Conservation (phyloP, 2,797 vertebrate species). For the Sebastes kiyomatsui region DNA sequence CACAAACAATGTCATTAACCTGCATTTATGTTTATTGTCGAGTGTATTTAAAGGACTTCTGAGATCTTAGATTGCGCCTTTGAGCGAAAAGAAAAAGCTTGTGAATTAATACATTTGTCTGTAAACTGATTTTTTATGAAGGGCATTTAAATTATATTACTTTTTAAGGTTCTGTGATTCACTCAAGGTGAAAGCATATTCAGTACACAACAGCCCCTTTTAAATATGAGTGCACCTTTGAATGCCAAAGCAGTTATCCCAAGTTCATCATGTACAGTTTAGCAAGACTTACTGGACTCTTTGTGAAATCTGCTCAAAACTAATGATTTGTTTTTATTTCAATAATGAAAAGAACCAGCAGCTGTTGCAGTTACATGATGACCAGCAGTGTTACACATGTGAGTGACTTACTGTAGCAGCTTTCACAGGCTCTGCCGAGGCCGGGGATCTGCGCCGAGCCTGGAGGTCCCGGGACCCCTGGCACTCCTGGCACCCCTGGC, state of each 20-base stretch:
- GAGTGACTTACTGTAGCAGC: slow-evolving; percentile 95
- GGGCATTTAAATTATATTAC: neutral
- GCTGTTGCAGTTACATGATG: neutral
- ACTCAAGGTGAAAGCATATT: neutral
- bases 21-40: neutral
- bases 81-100: neutral
- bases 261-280: neutral
- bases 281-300: neutral
- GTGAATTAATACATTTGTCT: neutral
- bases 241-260: neutral
- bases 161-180: neutral
- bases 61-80: neutral
- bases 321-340: neutral
- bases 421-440: slow-evolving; percentile 94
- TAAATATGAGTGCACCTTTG: neutral
- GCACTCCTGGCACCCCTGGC: neutral
- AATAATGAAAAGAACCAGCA: neutral
- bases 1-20: neutral
- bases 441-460: slow-evolving; percentile 78
- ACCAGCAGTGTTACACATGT: neutral
- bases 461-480: slow-evolving; percentile 1
- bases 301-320: neutral
- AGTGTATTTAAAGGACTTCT: neutral
- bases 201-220: neutral
- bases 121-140: neutral